Evolutionary conservation across 1,140 invertebrate species (phyloP).

Genomic region (Eumeta japonica): DNA sequence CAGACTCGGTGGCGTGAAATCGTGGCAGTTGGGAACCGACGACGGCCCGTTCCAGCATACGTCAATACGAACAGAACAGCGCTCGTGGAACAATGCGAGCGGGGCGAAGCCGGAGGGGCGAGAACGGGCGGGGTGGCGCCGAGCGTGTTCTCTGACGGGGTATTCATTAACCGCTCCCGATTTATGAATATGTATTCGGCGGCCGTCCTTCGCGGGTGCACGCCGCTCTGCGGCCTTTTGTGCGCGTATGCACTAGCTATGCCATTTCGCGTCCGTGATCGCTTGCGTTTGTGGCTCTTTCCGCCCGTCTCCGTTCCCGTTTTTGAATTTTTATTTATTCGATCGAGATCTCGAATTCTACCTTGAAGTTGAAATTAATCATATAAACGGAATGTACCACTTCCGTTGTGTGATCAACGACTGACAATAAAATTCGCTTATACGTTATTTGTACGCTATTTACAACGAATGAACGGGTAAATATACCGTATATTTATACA

Average conservation of each 20-base stretch:
- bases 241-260: not conserved
- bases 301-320: too few species aligned
- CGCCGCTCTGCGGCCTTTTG: too few species aligned
- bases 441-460: too few species aligned
- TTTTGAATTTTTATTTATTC: too few species aligned
- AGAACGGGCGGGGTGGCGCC: conserved; percentile 29
- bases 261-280: not conserved
- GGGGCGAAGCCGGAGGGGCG: conserved; percentile 32
- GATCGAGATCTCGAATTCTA: too few species aligned
- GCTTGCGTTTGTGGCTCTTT: not conserved
- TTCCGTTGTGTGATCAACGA: too few species aligned
- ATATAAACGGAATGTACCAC: too few species aligned
- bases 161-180: conserved; percentile 1
- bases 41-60: conserved; percentile 14
- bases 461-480: too few species aligned
- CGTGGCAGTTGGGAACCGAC: conserved; percentile 34
- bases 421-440: too few species aligned
- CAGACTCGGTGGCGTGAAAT: conserved; percentile 14
- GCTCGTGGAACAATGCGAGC: conserved; percentile 36
- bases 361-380: too few species aligned
- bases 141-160: conserved; percentile 22
- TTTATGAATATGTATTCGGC: not conserved
- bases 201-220: too few species aligned
- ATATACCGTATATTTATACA: too few species aligned
- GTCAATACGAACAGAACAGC: conserved; percentile 34